These are phyloP conservation scores for Brachypteracias leptosomus DNA, from an alignment of 2,113 vertebrate genomes.

Conservation along the genomic window DNA sequence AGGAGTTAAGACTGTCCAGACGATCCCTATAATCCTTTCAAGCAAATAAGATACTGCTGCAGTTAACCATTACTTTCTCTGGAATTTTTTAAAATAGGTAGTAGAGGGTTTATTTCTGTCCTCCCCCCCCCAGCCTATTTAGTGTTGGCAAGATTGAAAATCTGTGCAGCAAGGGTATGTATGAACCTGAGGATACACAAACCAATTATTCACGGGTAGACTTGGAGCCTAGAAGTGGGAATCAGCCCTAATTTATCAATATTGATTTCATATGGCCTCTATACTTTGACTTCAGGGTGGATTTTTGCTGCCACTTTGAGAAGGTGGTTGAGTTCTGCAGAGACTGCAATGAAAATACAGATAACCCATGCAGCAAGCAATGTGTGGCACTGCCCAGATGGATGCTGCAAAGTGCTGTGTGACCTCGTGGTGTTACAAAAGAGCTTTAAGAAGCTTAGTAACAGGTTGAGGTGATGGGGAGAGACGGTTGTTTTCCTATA, in stretches of 20 bases:
- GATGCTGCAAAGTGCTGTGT: not conserved
- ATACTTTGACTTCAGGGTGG: not conserved
- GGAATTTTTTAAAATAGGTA: not conserved
- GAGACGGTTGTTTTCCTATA: not conserved
- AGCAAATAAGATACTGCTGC: not conserved
- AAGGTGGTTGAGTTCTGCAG: not conserved
- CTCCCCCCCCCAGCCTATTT: accelerated
- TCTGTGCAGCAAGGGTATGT: not conserved
- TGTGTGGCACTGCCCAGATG: accelerated
- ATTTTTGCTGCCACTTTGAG: not conserved
- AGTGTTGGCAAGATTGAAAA: not conserved
- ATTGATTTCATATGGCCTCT: not conserved
- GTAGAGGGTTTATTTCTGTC: not conserved
- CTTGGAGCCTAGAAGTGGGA: not conserved
- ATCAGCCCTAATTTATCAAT: not conserved
- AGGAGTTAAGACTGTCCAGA: constrained; percentile 12
- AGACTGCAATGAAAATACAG: not conserved
- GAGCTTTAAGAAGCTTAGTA: not conserved
- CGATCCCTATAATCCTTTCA: constrained; percentile 41
- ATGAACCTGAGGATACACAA: not conserved
- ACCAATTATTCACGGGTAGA: not conserved
- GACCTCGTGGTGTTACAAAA: not conserved
- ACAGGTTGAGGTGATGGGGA: not conserved
- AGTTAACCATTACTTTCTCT: not conserved
- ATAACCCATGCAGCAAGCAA: not conserved